Percentiles rank a stretch among this genome's conserved stretches.
These are phyloP conservation scores for Rhopalosiphum maidis DNA, from an alignment of 1,140 invertebrate genomes.

Conservation along the genomic window DNA sequence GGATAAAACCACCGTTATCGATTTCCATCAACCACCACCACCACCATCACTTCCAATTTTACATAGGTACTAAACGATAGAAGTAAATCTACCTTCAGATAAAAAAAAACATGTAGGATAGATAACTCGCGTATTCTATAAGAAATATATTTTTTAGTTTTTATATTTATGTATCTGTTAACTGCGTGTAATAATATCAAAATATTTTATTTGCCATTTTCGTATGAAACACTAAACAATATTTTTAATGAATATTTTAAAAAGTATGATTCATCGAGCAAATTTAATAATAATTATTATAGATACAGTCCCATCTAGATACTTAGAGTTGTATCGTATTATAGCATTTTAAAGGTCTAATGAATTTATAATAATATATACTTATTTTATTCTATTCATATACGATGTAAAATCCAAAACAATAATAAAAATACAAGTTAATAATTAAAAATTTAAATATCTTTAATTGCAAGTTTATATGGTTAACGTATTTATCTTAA, in stretches of 20 bases:
- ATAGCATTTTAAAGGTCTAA: too few relatives aligned
- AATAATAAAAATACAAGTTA: too few relatives aligned
- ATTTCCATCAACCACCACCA: not conserved
- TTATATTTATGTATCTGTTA: not conserved
- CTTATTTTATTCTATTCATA: not conserved
- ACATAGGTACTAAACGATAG: not conserved
- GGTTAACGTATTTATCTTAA: too few relatives aligned
- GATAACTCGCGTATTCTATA: not conserved
- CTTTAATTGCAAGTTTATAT: too few relatives aligned
- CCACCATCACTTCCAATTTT: not conserved
- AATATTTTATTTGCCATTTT: not conserved
- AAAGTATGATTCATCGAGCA: not conserved
- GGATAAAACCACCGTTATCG: not conserved
- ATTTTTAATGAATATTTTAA: not conserved
- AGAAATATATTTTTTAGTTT: not conserved
- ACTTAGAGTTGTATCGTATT: not conserved
- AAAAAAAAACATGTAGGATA: not conserved
- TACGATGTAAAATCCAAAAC: too few relatives aligned
- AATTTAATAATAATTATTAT: not conserved
- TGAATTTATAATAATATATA: not conserved
- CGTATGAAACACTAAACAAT: not conserved
- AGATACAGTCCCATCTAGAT: not conserved
- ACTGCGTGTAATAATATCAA: not conserved
- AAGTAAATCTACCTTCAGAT: not conserved
- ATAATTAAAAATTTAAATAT: too few relatives aligned